A percentile compares a stretch with the other conserved stretches of the same genome.
Evolutionary conservation across 1,140 invertebrate species (phyloP).

Genomic region (Tetragnatha versicolor): DNA sequence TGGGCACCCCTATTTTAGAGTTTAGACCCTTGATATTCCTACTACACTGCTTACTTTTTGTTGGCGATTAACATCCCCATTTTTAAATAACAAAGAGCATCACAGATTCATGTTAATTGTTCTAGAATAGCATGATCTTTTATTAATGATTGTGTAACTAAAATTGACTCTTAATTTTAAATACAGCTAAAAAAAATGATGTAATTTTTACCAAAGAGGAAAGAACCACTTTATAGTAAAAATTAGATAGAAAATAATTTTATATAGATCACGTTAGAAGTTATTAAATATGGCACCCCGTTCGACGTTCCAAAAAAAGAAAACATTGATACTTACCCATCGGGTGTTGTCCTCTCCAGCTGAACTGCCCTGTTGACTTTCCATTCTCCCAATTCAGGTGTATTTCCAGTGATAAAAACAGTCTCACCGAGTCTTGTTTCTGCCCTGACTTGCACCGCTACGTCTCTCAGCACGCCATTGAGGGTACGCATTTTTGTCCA

Average conservation of each 20-base stretch:
- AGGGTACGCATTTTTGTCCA: conserved; percentile 29
- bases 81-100: too few species aligned
- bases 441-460: conserved; percentile 53
- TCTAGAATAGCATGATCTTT: too few species aligned
- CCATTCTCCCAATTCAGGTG: conserved; percentile 67
- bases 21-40: too few species aligned
- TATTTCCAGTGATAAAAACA: conserved; percentile 68
- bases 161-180: too few species aligned
- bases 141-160: too few species aligned
- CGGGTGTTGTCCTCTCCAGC: conserved; percentile 56
- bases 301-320: not conserved
- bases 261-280: not conserved
- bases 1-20: too few species aligned
- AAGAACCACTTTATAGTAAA: not conserved
- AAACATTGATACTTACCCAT: conserved; percentile 34
- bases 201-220: not conserved
- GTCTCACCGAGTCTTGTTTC: conserved; percentile 57
- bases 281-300: not conserved
- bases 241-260: too few species aligned
- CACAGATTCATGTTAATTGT: too few species aligned
- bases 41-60: too few species aligned
- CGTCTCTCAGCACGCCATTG: not conserved
- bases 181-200: too few species aligned
- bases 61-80: too few species aligned
- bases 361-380: conserved; percentile 61